Evolutionary conservation across 2,888 invertebrate species (phyloP).

Genomic region (Ernsta delagoae): DNA sequence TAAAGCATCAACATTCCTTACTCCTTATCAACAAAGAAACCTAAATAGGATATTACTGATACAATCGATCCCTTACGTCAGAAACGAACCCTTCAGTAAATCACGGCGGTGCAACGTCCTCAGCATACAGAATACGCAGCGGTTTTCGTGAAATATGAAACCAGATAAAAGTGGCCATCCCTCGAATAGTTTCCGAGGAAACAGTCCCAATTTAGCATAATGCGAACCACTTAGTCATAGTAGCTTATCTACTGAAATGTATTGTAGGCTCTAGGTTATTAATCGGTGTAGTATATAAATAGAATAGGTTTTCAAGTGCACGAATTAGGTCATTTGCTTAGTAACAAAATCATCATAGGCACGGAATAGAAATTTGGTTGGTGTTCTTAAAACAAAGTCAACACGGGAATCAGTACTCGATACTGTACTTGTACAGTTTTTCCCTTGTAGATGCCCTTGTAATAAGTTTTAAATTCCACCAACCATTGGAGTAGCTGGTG

Average conservation of each 20-base stretch:
- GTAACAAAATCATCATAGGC: too few species aligned
- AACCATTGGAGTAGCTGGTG: too few species aligned
- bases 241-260: slow-evolving; percentile 70
- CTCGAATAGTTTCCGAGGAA: slow-evolving; percentile 72
- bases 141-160: slow-evolving; percentile 62
- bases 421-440: too few species aligned
- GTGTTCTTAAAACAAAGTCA: too few species aligned
- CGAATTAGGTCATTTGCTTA: too few species aligned
- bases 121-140: slow-evolving; percentile 42
- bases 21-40: background rate
- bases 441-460: too few species aligned
- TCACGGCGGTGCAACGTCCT: slow-evolving; percentile 40
- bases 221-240: slow-evolving; percentile 71
- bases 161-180: slow-evolving; percentile 62
- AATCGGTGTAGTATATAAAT: slow-evolving; percentile 48
- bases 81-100: slow-evolving; percentile 34
- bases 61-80: slow-evolving; percentile 29
- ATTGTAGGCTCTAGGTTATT: slow-evolving; percentile 60
- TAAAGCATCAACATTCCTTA: too few species aligned
- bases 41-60: slow-evolving; percentile 33
- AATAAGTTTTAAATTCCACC: too few species aligned
- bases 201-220: slow-evolving; percentile 69
- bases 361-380: too few species aligned
- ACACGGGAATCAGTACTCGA: too few species aligned
- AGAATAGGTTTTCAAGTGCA: too few species aligned